Conservation (phyloP, 2,888 invertebrate genomes). For the Drosophila percnosoma region DNA sequence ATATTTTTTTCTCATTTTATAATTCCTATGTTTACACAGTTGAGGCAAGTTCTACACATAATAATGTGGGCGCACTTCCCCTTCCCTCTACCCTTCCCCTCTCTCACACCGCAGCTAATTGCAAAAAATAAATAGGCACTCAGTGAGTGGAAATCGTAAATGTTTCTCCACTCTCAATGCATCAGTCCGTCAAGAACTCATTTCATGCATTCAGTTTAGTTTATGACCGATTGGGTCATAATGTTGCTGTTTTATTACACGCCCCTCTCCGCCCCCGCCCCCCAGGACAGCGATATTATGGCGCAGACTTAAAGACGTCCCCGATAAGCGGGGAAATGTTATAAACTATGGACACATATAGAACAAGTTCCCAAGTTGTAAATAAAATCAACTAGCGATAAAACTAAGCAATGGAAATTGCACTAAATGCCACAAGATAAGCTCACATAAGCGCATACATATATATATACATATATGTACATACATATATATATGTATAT, state of each 20-base stretch:
- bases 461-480: not conserved
- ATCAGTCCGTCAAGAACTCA: constrained; percentile 17
- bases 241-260: constrained; percentile 46
- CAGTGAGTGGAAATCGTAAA: constrained; percentile 6
- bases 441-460: constrained; percentile 31
- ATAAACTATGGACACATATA: not conserved
- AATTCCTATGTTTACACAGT: not conserved
- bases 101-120: not conserved
- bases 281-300: constrained; percentile 41
- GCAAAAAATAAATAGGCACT: constrained; percentile 15
- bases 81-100: not conserved
- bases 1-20: not conserved
- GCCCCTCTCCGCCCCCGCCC: not conserved
- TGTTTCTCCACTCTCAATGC: constrained; percentile 15
- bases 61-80: constrained; percentile 17
- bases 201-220: constrained; percentile 26
- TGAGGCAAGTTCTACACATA: not conserved
- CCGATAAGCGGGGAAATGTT: constrained; percentile 43
- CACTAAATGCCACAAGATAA: constrained; percentile 52
- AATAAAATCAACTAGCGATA: not conserved
- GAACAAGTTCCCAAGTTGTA: constrained; percentile 13
- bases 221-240: constrained; percentile 54
- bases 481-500: not conserved
- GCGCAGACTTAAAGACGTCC: constrained; percentile 76
- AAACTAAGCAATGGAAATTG: constrained; percentile 36